Conservation (phyloP, 2,797 vertebrate genomes). For the Pantherophis alleghaniensis region DNA sequence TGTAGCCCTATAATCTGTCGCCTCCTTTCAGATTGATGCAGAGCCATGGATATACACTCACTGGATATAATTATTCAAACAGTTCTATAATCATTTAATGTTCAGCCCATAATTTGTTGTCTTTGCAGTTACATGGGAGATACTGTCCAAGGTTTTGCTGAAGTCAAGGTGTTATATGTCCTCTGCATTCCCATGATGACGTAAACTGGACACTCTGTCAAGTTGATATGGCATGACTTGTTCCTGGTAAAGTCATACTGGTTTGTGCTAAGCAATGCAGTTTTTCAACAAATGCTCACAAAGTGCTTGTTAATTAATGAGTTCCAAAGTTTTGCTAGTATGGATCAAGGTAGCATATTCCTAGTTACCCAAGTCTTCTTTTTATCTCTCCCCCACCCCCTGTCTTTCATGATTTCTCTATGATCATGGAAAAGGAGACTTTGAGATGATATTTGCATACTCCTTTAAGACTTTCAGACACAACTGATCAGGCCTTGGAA, state of each 20-base stretch:
- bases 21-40: background rate
- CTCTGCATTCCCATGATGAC: background rate
- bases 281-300: background rate
- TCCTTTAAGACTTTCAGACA: background rate
- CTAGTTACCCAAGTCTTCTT: background rate
- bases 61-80: background rate
- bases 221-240: background rate
- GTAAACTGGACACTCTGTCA: background rate
- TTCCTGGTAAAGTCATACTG: background rate
- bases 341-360: background rate
- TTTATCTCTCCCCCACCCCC: background rate
- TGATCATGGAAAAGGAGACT: background rate
- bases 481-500: background rate
- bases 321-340: background rate
- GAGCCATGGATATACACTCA: background rate
- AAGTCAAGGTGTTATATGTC: background rate
- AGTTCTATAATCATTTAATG: background rate
- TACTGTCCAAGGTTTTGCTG: background rate
- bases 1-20: background rate
- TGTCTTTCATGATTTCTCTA: background rate
- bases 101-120: background rate
- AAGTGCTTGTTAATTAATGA: background rate
- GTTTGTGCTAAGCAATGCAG: background rate
- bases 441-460: background rate
- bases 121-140: background rate